These are phyloP conservation scores for Drosophila longiperda DNA, from an alignment of 2,888 invertebrate genomes.

Conservation along the genomic window DNA sequence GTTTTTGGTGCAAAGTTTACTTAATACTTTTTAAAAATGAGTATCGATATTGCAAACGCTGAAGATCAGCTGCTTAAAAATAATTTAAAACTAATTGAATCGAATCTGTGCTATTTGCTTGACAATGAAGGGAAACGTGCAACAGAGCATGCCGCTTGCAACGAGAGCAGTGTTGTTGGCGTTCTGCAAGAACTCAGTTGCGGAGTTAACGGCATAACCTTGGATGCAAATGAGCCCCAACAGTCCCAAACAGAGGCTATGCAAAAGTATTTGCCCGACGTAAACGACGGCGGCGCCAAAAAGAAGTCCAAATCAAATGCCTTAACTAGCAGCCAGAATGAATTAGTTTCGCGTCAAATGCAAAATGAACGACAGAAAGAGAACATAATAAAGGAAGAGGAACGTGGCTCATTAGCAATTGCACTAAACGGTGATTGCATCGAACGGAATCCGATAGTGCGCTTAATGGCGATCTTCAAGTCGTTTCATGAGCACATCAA, in stretches of 20 bases:
- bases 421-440: conserved; percentile 44
- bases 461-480: conserved; percentile 63
- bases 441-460: conserved; percentile 52
- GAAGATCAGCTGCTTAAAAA: conserved; percentile 35
- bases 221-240: conserved; percentile 34
- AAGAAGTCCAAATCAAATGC: neutral
- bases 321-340: too few relatives aligned
- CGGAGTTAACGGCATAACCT: conserved; percentile 20
- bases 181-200: conserved; percentile 40
- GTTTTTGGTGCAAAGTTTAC: conserved; percentile 9
- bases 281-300: neutral
- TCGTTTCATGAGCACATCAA: conserved; percentile 69
- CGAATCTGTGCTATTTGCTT: conserved; percentile 43
- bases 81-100: conserved; percentile 41
- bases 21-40: conserved; percentile 10
- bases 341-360: conserved; percentile 31
- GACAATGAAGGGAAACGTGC: conserved; percentile 30
- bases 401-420: neutral
- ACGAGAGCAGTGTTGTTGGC: neutral
- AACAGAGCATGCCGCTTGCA: neutral
- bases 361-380: conserved; percentile 44
- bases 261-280: neutral
- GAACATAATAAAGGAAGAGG: conserved; percentile 28
- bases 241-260: conserved; percentile 27
- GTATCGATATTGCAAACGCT: neutral